Conservation (phyloP, 2,888 invertebrate species). For the Calameuta idolon region DNA sequence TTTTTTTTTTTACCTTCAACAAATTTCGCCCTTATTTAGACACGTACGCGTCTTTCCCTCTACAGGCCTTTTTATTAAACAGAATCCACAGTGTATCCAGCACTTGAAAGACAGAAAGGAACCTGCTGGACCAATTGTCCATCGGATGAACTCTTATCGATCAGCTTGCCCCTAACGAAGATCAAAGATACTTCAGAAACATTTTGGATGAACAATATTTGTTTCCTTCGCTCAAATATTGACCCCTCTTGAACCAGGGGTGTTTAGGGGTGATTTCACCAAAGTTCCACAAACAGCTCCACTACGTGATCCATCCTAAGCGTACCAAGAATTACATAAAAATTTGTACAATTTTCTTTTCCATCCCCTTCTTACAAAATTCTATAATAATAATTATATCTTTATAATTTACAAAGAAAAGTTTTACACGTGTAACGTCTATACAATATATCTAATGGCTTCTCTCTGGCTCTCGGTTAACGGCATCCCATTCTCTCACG, state of each 20-base stretch:
- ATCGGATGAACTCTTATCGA: not conserved
- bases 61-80: not conserved
- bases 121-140: not conserved
- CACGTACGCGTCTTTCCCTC: not conserved
- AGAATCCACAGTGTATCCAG: not conserved
- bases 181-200: not conserved
- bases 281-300: not conserved
- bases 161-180: not conserved
- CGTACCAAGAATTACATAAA: not conserved
- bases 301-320: not conserved
- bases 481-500: constrained; percentile 34
- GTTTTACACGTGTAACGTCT: not conserved
- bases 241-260: not conserved
- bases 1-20: not conserved
- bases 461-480: constrained; percentile 23
- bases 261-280: not conserved
- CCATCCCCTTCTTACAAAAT: not conserved
- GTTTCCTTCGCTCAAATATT: not conserved
- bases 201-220: constrained; percentile 1
- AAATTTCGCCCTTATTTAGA: not conserved
- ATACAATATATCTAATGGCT: not conserved
- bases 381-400: not conserved
- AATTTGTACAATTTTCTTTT: not conserved
- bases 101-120: not conserved
- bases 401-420: not conserved